phyloP scores from a whole-genome alignment of 2,113 vertebrate genomes.

The Microtus montanus region DNA sequence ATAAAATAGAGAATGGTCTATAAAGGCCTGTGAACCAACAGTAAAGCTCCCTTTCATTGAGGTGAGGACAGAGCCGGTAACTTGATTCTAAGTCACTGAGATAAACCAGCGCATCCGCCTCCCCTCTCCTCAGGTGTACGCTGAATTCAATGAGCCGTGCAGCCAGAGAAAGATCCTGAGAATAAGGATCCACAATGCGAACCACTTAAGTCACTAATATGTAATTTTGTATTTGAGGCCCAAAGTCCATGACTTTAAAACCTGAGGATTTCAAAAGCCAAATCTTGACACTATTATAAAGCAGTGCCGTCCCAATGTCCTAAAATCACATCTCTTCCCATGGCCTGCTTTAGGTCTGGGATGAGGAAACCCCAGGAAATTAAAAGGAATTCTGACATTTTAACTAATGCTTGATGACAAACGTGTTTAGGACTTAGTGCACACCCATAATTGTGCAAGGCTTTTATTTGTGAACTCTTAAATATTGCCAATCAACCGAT shows the following conservation, averaged over 20 bases:
- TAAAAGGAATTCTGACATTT: slow-evolving; percentile 40
- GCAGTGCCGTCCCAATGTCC: background rate
- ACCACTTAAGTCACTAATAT: background rate
- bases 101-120: background rate
- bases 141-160: background rate
- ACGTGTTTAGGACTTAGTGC: slow-evolving; percentile 35
- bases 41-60: background rate
- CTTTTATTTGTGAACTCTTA: background rate
- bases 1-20: slow-evolving; percentile 25
- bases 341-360: slow-evolving; percentile 29
- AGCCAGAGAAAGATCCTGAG: background rate
- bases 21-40: background rate
- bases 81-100: slow-evolving; percentile 16
- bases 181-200: background rate
- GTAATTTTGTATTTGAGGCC: background rate
- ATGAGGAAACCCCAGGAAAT: slow-evolving; percentile 39
- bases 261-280: slow-evolving; percentile 27
- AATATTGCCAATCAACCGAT: background rate
- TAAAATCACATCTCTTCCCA: slow-evolving; percentile 35
- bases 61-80: background rate
- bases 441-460: background rate
- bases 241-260: slow-evolving; percentile 24
- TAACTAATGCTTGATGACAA: slow-evolving; percentile 9
- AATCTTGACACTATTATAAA: slow-evolving; percentile 24
- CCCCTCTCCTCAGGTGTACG: background rate